Base-by-base conservation (phyloP, 2,888 invertebrate species). In the Helicoverpa assulta region DNA sequence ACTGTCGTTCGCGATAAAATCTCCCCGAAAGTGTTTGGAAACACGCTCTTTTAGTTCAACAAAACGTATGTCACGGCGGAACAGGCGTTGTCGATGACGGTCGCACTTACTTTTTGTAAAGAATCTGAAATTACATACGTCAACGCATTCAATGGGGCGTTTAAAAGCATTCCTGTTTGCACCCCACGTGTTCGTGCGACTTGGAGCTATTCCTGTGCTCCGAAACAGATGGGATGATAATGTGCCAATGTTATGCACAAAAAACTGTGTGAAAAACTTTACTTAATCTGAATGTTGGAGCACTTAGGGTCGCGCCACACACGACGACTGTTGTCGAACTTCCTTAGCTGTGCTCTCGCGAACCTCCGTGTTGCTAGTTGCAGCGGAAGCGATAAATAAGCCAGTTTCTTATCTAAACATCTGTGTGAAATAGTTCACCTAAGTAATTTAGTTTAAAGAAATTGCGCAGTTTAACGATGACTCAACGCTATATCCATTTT, bases 51-150 rank as follows among this genome's bases (percentile, higher is more conserved):
- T 81, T 53, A 76, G 70, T 69, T 76, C 70, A 73, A 75, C 81
- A 77, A 80, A 71, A 78, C 80, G 76, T 77, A 82, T 78, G 85
- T 87, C 85, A 78, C 71, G 78, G 77, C 82, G 47, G 33, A 78
- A 75, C 74, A 76, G 83, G 74, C 81, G 76, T 59, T 63, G 69
- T 81, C 81, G 83, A 85, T 85, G 86, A 83, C 85, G 85, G 82
- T 84, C 85, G 82, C 86, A 88, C 88, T 87, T 86, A 86, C 85
- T 88, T 90, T 91, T 92, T 93, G 89, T 92, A 82, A 85, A 86
- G 84, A 90, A 88, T 91, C 92, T 92, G 92, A 91, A 92, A 92
- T 94, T 92, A 92, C 92, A 92, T 89, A 92, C 92, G 91, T 92
- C 93, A 89, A 89, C 92, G 91, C 90, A 80, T 88, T 90, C 90